Conservation (phyloP, 2,113 vertebrate genomes). For the Oxygymnocypris stewartii region DNA sequence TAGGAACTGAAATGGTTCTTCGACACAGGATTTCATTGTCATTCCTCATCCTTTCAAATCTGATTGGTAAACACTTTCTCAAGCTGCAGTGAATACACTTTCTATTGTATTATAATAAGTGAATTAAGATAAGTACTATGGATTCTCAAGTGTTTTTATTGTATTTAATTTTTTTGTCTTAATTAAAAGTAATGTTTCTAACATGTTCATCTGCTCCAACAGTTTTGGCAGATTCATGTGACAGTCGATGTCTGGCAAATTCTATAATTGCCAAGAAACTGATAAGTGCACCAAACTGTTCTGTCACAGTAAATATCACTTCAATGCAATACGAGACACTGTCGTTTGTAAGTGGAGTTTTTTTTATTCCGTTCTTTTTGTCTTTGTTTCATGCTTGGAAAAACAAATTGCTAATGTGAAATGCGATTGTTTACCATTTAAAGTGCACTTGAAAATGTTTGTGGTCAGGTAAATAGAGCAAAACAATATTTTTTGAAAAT, state of each 20-base stretch:
- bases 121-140: not conserved
- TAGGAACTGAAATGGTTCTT: slow-evolving; percentile 16
- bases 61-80: not conserved
- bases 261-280: slow-evolving; percentile 49
- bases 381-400: not conserved
- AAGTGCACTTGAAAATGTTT: not conserved
- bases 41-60: not conserved
- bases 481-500: no score
- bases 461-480: no score
- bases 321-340: slow-evolving; percentile 68
- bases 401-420: not conserved
- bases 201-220: not conserved
- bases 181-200: not conserved
- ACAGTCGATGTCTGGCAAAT: slow-evolving; percentile 66
- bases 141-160: not conserved
- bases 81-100: not conserved
- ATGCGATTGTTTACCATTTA: not conserved
- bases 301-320: slow-evolving; percentile 44
- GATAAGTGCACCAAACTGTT: slow-evolving; percentile 67
- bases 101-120: no score
- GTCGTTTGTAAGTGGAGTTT: slow-evolving; percentile 64
- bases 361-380: not conserved
- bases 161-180: not conserved
- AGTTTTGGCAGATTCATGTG: slow-evolving; percentile 9
- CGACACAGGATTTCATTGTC: not conserved